These are phyloP conservation scores for Anagrus nilaparvatae DNA, from an alignment of 1,140 invertebrate genomes.

Conservation along the genomic window DNA sequence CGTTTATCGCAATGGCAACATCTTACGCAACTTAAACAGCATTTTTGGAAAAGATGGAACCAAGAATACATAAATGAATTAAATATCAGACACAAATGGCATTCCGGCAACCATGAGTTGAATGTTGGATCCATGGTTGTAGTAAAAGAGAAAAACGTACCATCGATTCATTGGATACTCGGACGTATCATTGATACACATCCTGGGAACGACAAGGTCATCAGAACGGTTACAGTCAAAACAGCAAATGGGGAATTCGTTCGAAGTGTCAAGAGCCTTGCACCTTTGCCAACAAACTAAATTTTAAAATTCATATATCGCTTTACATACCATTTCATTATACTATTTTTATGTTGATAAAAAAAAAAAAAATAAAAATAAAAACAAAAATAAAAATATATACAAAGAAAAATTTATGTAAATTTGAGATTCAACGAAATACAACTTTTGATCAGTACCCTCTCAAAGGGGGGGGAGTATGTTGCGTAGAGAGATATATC, in stretches of 20 bases:
- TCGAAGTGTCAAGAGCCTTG: constrained; percentile 9
- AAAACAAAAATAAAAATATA: too few relatives aligned
- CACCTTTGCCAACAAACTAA: constrained; percentile 16
- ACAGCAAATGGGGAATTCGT: constrained; percentile 11
- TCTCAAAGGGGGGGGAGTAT: too few relatives aligned
- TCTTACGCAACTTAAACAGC: constrained; percentile 19
- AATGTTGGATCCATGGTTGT: constrained; percentile 17
- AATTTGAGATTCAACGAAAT: too few relatives aligned
- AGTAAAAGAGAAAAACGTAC: constrained; percentile 16
- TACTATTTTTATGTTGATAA: too few relatives aligned
- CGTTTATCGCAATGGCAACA: constrained; percentile 20
- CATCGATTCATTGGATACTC: constrained; percentile 16
- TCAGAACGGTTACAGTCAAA: constrained; percentile 13
- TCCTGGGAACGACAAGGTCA: constrained; percentile 16
- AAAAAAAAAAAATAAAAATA: too few relatives aligned
- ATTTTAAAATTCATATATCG: too few relatives aligned
- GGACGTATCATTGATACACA: constrained; percentile 13
- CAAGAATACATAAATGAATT: constrained; percentile 26
- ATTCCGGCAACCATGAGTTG: background rate
- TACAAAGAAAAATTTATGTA: too few relatives aligned
- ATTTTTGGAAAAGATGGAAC: constrained; percentile 26
- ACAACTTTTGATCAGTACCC: too few relatives aligned
- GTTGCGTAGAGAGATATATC: too few relatives aligned
- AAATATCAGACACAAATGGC: constrained; percentile 21
- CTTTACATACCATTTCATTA: too few relatives aligned